These are phyloP conservation scores for Neuroscelio doddi DNA, from an alignment of 2,888 invertebrate genomes.

Conservation along the genomic window DNA sequence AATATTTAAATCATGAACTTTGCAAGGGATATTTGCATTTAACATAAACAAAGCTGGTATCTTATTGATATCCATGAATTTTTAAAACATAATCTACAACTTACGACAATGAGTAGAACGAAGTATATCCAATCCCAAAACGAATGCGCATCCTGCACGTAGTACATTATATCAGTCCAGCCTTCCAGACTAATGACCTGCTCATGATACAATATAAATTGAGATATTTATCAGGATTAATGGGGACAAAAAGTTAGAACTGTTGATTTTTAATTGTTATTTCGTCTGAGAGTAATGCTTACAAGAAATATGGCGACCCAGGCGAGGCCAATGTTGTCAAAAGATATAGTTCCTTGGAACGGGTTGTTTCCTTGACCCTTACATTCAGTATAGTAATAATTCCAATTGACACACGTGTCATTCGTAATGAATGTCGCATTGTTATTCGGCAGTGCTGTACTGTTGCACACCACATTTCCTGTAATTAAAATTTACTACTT, in stretches of 20 bases:
- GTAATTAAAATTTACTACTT: conserved; percentile 61
- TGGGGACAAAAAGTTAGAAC: neutral
- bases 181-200: conserved; percentile 99
- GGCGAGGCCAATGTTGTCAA: conserved; percentile 99
- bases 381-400: conserved; percentile 97
- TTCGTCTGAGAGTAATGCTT: conserved; percentile 69
- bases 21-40: too few species aligned
- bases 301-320: conserved; percentile 99
- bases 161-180: conserved; percentile 99
- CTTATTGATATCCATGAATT: too few species aligned
- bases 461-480: conserved; percentile 84
- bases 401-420: conserved; percentile 96
- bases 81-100: too few species aligned
- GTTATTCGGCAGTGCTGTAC: conserved; percentile 79
- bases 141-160: conserved; percentile 99
- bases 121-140: conserved; percentile 99
- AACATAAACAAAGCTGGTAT: too few species aligned
- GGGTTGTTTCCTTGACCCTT: conserved; percentile 95
- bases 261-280: neutral
- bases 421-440: conserved; percentile 76
- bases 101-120: conserved; percentile 98
- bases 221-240: neutral
- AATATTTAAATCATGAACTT: too few species aligned
- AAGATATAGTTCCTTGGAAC: conserved; percentile 98
- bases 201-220: conserved; percentile 23